Evolutionary conservation across 2,113 vertebrate genomes (phyloP), one percentile per base, ranked within the genome.

Genomic region (Xyliphius kryptos): DNA sequence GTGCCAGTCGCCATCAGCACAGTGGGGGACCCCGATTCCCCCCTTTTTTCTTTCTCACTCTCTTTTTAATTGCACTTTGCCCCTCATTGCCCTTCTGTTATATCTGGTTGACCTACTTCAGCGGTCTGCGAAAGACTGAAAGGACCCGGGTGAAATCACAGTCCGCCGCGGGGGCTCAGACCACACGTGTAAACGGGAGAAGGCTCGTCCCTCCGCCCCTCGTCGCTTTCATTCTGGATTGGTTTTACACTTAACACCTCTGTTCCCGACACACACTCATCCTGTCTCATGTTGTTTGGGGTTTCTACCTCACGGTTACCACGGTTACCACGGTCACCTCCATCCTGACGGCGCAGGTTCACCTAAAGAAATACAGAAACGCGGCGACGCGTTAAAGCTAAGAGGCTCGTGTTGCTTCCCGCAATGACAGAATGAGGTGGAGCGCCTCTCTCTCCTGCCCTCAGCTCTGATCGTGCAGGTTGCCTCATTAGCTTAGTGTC

Each of bases 81-180:
- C 81, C 79, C 79, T 83, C 86, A 83, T 90, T 90, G 89, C 89
- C 91, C 89, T 91, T 86, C 86, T 76, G 89, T 94, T 91, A 91
- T 91, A 87, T 89, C 88, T 84, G 84, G 85, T 89, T 94, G 92
- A 94, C 90, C 91, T 94, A 91, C 81, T 94, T 94, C 86, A 85
- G 87, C 83, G 82, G 70, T 83, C 40, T 5, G 40, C 40, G 13
- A 41, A 32, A 32, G 26, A 5, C 26, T 32, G 26, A 32, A 32
- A 32, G 16, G 40, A 50, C 22, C n/a, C 22, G 37, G 55, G 9
- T 63, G 68, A 66, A 67, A 63, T 61, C 69, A 66, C 66, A 68
- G 70, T 69, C 54, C 40, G 57, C 73, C 70, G 83, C 74, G 69
- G 66, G 75, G 77, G 79, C 75, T 13, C 43, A 2, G 40, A 41